These are phyloP conservation scores for Vombatus ursinus DNA, from an alignment of 2,113 vertebrate species.

Conservation along the genomic window DNA sequence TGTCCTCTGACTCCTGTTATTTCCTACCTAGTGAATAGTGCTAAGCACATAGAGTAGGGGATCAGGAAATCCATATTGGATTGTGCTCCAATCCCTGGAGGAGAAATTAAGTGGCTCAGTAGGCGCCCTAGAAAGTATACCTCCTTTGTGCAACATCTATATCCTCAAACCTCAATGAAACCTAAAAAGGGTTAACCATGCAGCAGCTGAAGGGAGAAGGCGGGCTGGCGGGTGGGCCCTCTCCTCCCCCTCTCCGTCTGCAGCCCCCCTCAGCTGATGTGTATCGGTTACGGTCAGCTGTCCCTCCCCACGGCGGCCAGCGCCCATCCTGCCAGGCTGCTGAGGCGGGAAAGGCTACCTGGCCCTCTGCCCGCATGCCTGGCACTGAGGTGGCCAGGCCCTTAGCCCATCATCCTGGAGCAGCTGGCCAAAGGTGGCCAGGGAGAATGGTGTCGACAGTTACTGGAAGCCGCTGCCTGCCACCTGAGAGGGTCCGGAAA, in stretches of 20 bases:
- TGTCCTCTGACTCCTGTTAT: neutral
- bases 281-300: slow-evolving; percentile 80
- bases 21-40: neutral
- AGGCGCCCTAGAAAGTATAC: neutral
- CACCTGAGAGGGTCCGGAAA: slow-evolving; percentile 57
- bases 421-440: slow-evolving; percentile 76
- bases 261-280: slow-evolving; percentile 43
- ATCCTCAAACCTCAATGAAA: neutral
- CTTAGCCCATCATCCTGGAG: slow-evolving; percentile 73
- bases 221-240: slow-evolving; percentile 71
- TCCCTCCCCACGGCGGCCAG: slow-evolving; percentile 73
- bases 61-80: neutral
- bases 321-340: slow-evolving; percentile 57
- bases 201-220: slow-evolving; percentile 65
- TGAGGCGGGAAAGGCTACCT: slow-evolving; percentile 79
- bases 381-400: slow-evolving; percentile 76
- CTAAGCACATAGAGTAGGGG: neutral
- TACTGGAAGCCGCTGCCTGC: slow-evolving; percentile 39
- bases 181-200: slow-evolving; percentile 74
- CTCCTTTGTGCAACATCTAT: neutral
- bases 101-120: neutral
- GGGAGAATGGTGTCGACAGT: neutral
- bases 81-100: neutral
- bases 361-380: slow-evolving; percentile 75
- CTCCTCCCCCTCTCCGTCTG: slow-evolving; percentile 72